Evolutionary conservation across 2,113 vertebrate genomes (phyloP).

Genomic region (Dendrocopos noguchii): DNA sequence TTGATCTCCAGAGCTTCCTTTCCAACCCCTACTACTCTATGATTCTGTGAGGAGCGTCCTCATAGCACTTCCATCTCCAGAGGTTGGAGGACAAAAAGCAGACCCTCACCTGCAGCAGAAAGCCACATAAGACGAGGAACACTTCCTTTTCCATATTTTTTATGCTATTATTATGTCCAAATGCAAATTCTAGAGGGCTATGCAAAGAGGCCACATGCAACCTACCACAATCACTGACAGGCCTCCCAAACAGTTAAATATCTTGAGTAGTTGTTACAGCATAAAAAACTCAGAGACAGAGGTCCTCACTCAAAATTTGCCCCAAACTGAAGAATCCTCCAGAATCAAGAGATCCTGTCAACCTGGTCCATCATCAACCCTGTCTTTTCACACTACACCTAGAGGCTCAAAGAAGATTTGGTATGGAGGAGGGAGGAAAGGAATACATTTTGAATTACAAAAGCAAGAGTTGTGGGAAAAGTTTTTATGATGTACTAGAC

Average conservation of each 20-base stretch:
- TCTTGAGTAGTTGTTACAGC: fast-evolving
- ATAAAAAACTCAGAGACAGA: background rate
- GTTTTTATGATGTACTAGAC: background rate
- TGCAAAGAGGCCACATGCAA: background rate
- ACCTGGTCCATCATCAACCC: background rate
- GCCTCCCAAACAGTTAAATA: background rate
- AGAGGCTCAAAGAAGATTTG: background rate
- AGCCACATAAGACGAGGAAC: background rate
- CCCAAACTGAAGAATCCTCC: background rate
- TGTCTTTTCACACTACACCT: background rate
- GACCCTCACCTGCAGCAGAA: background rate
- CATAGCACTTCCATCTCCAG: background rate
- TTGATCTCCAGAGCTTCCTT: too few species aligned
- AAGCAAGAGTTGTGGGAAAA: background rate
- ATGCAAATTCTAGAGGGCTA: background rate
- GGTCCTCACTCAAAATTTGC: background rate
- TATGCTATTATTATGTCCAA: background rate
- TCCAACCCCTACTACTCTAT: too few species aligned
- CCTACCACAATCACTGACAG: background rate
- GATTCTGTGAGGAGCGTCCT: too few species aligned
- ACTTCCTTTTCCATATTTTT: background rate
- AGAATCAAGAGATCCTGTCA: background rate
- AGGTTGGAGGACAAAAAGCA: background rate
- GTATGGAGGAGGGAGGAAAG: background rate
- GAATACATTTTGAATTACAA: background rate